phyloP scores from a whole-genome alignment of 2,113 vertebrate genomes.

The Eidolon helvum region DNA sequence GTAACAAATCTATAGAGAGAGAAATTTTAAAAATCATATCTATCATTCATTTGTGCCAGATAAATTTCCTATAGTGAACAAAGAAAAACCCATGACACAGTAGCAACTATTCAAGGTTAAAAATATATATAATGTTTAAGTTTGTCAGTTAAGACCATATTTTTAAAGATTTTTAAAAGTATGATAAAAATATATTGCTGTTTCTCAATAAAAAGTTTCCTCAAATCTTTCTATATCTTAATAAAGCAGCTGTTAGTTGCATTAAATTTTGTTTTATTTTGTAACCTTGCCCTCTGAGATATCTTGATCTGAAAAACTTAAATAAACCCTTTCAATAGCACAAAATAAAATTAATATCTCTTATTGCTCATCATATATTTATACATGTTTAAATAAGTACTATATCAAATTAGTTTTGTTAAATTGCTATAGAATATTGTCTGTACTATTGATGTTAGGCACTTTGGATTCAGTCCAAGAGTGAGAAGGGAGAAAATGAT shows the following conservation, averaged over 20 bases:
- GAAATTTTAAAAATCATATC: constrained; percentile 20
- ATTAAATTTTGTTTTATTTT: background rate
- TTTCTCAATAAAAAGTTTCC: constrained; percentile 12
- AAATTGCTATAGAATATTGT: background rate
- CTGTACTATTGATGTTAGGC: background rate
- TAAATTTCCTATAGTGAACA: background rate
- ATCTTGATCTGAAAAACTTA: background rate
- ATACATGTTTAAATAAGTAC: constrained; percentile 16
- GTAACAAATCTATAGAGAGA: constrained; percentile 14
- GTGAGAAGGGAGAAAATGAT: background rate
- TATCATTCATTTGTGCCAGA: constrained; percentile 30
- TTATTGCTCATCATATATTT: constrained; percentile 19
- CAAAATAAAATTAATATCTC: constrained; percentile 38
- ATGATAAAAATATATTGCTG: background rate
- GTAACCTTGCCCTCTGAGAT: background rate
- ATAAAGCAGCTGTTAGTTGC: background rate
- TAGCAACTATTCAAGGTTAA: background rate
- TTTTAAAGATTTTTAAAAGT: background rate
- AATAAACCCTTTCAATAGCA: background rate
- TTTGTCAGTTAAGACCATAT: background rate
- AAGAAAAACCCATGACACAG: background rate
- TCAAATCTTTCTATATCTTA: constrained; percentile 29
- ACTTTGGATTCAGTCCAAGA: background rate
- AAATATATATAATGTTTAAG: background rate
- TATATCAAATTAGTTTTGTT: background rate